These are phyloP conservation scores for Marronus borbonicus DNA, from an alignment of 2,888 invertebrate genomes.

Conservation along the genomic window DNA sequence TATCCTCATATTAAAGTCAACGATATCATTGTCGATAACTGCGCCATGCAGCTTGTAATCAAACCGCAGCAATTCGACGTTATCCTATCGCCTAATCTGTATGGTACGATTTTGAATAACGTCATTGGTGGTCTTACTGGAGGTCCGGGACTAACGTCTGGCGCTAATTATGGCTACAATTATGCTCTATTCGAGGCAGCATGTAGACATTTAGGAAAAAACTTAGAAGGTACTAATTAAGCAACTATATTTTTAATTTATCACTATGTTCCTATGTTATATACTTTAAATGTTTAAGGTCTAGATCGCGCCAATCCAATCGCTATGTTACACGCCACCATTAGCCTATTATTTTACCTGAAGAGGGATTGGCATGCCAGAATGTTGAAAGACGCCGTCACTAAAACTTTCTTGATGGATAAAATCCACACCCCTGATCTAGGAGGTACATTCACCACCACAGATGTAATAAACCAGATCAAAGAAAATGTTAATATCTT, in stretches of 20 bases:
- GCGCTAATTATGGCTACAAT: conserved; percentile 62
- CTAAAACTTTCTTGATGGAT: conserved; percentile 56
- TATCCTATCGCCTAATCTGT: conserved; percentile 65
- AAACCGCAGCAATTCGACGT: conserved; percentile 64
- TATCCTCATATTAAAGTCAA: conserved; percentile 63
- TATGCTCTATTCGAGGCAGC: conserved; percentile 66
- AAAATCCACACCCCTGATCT: conserved; percentile 59
- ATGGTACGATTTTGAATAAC: conserved; percentile 64
- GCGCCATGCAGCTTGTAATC: conserved; percentile 63
- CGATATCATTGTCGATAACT: conserved; percentile 64
- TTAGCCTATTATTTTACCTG: conserved; percentile 58
- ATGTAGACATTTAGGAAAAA: conserved; percentile 54
- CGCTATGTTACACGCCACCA: conserved; percentile 58
- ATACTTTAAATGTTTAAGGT: conserved; percentile 49
- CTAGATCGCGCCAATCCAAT: conserved; percentile 59
- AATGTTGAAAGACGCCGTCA: conserved; percentile 56
- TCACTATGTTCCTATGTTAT: not conserved
- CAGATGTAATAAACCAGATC: conserved; percentile 56
- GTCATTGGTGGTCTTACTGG: conserved; percentile 64
- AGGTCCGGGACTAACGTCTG: conserved; percentile 63
- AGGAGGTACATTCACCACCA: conserved; percentile 58
- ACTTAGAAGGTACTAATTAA: conserved; percentile 38
- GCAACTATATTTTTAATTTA: not conserved
- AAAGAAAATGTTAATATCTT: conserved; percentile 48
- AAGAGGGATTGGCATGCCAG: conserved; percentile 52